phyloP scores from a whole-genome alignment of 2,113 vertebrate species.

The Catagonus wagneri region DNA sequence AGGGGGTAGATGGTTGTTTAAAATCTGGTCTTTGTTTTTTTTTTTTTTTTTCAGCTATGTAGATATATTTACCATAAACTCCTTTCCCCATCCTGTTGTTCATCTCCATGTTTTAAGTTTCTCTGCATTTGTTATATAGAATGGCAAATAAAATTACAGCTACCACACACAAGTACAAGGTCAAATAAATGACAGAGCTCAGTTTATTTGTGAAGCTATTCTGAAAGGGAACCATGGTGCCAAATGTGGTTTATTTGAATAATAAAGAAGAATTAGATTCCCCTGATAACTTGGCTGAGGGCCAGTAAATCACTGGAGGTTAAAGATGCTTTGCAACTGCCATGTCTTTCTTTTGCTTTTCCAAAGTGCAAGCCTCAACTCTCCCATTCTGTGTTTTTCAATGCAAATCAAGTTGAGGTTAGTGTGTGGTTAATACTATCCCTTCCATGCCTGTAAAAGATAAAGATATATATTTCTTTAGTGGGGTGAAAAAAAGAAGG shows the following conservation, averaged over 20 bases:
- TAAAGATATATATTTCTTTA: background rate
- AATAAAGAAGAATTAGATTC: slow-evolving; percentile 93
- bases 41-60: slow-evolving; percentile 70
- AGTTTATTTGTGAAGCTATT: slow-evolving; percentile 93
- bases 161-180: slow-evolving; percentile 88
- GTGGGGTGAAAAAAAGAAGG: slow-evolving; percentile 42
- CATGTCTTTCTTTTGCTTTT: slow-evolving; percentile 87
- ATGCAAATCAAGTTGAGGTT: slow-evolving; percentile 85
- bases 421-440: slow-evolving; percentile 81
- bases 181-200: slow-evolving; percentile 95
- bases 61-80: slow-evolving; percentile 65
- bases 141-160: slow-evolving; percentile 90
- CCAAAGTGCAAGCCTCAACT: slow-evolving; percentile 82
- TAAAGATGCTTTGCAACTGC: slow-evolving; percentile 91
- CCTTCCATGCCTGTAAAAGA: slow-evolving; percentile 75
- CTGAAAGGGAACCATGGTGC: slow-evolving; percentile 92
- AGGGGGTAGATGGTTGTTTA: slow-evolving; percentile 67
- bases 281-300: slow-evolving; percentile 91
- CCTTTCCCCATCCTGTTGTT: slow-evolving; percentile 66
- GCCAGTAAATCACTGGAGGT: slow-evolving; percentile 94
- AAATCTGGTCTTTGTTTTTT: slow-evolving; percentile 56
- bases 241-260: slow-evolving; percentile 95
- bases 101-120: slow-evolving; percentile 84
- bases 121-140: slow-evolving; percentile 86
- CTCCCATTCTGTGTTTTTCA: slow-evolving; percentile 83